Percentiles rank a stretch among this genome's conserved stretches.
Conservation (phyloP, 2,797 vertebrate genomes). For the Lepus townsendii region DNA sequence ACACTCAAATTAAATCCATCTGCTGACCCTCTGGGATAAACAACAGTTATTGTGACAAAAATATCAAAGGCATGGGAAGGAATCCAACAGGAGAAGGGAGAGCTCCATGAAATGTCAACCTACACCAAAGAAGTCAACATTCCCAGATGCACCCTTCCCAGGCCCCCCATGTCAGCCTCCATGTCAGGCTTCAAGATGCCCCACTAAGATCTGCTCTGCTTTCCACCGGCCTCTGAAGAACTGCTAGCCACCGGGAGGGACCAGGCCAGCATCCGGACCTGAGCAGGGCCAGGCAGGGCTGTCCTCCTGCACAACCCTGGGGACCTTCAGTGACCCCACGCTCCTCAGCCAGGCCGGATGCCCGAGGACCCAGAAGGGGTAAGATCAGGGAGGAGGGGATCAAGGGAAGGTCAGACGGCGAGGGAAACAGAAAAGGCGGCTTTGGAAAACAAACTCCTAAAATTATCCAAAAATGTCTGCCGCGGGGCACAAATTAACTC, state of each 20-base stretch:
- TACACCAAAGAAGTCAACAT: neutral
- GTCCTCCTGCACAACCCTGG: too few relatives aligned
- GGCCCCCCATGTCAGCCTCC: neutral
- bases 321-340: fast-evolving
- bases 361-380: neutral
- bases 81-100: neutral
- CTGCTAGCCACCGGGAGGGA: neutral
- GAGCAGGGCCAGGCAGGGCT: neutral
- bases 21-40: neutral
- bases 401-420: neutral
- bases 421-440: neutral
- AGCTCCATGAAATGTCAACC: neutral
- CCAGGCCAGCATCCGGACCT: fast-evolving
- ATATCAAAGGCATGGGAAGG: neutral
- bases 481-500: slow-evolving; percentile 57
- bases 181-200: neutral
- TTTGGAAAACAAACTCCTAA: neutral
- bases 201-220: neutral
- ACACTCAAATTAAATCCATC: neutral
- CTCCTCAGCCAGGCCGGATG: neutral
- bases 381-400: neutral
- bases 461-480: slow-evolving; percentile 53
- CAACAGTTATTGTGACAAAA: neutral
- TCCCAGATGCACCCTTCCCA: neutral
- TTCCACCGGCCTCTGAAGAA: neutral